These are phyloP conservation scores for Microplitis demolitor DNA, from an alignment of 1,140 invertebrate genomes.

Conservation along the genomic window DNA sequence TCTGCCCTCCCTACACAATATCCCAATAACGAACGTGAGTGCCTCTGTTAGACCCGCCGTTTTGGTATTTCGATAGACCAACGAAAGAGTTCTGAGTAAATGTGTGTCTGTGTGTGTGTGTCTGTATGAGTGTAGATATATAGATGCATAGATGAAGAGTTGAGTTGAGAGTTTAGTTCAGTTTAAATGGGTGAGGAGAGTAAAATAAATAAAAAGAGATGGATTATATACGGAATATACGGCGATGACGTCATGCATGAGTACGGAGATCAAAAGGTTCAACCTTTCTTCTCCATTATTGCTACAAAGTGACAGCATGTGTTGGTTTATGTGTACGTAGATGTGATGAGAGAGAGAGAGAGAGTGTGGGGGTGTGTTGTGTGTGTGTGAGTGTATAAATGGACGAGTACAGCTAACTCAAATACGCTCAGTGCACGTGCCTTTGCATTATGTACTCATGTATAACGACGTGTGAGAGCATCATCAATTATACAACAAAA, in stretches of 20 bases:
- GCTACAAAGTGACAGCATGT: conserved; percentile 37
- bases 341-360: background rate
- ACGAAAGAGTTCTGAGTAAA: background rate
- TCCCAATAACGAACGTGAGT: conserved; percentile 18
- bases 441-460: background rate
- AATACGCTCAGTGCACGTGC: background rate
- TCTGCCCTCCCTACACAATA: conserved; percentile 9
- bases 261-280: conserved; percentile 43
- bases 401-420: background rate
- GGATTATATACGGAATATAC: conserved; percentile 18
- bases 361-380: conserved; percentile 19
- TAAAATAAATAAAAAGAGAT: background rate
- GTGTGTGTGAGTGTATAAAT: background rate
- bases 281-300: conserved; percentile 37
- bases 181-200: background rate
- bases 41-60: background rate
- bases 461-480: background rate
- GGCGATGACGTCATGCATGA: conserved; percentile 38
- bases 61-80: background rate
- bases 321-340: background rate
- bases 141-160: background rate
- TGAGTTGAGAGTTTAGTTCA: background rate
- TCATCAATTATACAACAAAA: too few species aligned
- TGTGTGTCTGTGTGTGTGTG: too few species aligned
- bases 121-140: too few species aligned